These are phyloP conservation scores for Callimico goeldii DNA, from an alignment of 2,797 vertebrate genomes.

Conservation along the genomic window DNA sequence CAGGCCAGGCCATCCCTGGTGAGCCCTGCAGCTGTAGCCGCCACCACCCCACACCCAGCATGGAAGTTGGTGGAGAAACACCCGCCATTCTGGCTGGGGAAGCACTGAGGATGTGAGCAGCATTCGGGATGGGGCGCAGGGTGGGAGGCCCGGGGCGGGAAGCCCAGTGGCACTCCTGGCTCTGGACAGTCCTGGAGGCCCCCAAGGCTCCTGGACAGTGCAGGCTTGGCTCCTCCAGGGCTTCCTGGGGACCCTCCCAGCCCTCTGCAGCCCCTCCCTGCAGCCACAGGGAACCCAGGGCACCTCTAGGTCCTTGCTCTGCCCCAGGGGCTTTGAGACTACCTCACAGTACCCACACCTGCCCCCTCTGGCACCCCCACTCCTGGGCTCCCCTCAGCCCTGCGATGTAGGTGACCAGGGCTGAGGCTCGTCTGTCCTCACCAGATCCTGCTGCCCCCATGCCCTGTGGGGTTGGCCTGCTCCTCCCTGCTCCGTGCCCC, in stretches of 20 bases:
- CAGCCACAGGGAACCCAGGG: background rate
- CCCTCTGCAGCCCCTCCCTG: background rate
- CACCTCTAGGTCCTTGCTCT: background rate
- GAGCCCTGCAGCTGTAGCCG: background rate
- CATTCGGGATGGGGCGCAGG: background rate
- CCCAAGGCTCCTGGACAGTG: too few relatives aligned
- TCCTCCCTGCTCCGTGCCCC: too few relatives aligned
- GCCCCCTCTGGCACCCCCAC: background rate
- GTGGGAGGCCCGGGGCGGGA: background rate
- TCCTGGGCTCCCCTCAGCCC: rapidly evolving
- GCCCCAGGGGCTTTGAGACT: too few relatives aligned
- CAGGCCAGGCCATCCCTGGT: background rate
- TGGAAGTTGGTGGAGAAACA: background rate
- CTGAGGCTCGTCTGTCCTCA: background rate
- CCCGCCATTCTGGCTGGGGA: background rate
- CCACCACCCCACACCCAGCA: background rate
- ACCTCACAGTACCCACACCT: too few relatives aligned
- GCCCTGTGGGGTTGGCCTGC: background rate
- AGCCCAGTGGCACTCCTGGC: background rate
- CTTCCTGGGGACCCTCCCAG: background rate
- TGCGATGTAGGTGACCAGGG: background rate
- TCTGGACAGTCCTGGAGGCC: too few relatives aligned
- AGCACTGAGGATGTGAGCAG: background rate
- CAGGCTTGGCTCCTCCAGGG: too few relatives aligned
- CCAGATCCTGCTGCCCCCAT: too few relatives aligned